Evolutionary conservation across 2,113 vertebrate genomes (phyloP).

Genomic region (Empidonax traillii): DNA sequence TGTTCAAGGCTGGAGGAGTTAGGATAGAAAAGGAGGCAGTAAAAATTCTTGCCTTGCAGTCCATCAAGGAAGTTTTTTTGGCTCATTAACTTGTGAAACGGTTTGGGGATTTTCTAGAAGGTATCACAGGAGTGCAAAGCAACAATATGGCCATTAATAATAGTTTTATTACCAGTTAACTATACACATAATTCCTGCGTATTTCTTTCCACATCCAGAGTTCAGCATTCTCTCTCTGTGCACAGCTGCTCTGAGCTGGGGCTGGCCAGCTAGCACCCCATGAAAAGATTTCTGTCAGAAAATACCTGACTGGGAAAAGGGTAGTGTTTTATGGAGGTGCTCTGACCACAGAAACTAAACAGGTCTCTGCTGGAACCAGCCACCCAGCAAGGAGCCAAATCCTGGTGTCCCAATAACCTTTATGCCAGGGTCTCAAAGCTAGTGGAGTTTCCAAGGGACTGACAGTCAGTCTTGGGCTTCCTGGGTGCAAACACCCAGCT

Average conservation of each 20-base stretch:
- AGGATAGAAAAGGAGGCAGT: not conserved
- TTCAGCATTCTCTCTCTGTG: not conserved
- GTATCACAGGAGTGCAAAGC: not conserved
- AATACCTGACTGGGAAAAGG: not conserved
- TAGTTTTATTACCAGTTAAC: not conserved
- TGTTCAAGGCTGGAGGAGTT: not conserved
- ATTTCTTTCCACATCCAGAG: not conserved
- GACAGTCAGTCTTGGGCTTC: not conserved
- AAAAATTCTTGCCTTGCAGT: not conserved
- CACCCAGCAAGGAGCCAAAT: not conserved
- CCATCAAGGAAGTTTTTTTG: not conserved
- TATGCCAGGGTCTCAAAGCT: not conserved
- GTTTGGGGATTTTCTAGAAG: not conserved
- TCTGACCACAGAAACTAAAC: not conserved
- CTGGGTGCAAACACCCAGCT: not conserved
- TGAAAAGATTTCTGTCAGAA: not conserved
- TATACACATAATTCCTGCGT: not conserved
- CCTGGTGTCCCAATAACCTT: not conserved
- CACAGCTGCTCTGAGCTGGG: not conserved
- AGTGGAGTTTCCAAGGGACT: rapidly evolving
- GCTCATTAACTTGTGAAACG: not conserved
- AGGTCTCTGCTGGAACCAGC: not conserved
- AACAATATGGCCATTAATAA: not conserved
- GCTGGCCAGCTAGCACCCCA: not conserved
- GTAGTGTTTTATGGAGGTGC: not conserved